A percentile compares a stretch with the other conserved stretches of the same genome.
Conservation (phyloP, 2,113 vertebrate genomes). For the Maccullochella peelii region DNA sequence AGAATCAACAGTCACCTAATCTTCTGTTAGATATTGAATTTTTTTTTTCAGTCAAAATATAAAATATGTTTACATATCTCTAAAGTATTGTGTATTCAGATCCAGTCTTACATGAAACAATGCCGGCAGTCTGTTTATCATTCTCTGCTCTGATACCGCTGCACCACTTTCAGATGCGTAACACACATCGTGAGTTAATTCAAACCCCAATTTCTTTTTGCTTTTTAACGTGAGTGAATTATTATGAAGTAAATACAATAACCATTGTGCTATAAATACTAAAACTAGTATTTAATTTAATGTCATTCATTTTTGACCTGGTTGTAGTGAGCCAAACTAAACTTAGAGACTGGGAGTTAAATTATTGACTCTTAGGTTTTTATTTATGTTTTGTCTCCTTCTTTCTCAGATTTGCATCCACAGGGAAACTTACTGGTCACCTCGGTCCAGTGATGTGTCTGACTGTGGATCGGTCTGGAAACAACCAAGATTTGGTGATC, state of each 20-base stretch:
- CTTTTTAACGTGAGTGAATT: neutral
- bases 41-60: neutral
- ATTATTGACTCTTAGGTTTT: neutral
- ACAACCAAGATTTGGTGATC: constrained; percentile 93
- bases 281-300: neutral
- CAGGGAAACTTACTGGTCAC: constrained; percentile 95
- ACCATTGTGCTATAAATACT: neutral
- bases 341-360: neutral
- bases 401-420: constrained; percentile 91
- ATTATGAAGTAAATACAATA: neutral
- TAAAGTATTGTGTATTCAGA: neutral
- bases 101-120: neutral
- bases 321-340: neutral
- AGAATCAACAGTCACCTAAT: neutral
- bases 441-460: constrained; percentile 97
- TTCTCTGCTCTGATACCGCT: neutral
- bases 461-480: constrained; percentile 92
- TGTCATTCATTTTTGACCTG: neutral
- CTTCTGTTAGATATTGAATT: neutral
- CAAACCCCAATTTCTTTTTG: neutral
- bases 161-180: neutral
- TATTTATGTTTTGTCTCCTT: neutral
- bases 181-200: neutral
- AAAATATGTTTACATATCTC: neutral
- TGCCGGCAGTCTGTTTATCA: neutral